Conservation (phyloP, 1,140 invertebrate genomes). For the Drosophila punjabiensis region DNA sequence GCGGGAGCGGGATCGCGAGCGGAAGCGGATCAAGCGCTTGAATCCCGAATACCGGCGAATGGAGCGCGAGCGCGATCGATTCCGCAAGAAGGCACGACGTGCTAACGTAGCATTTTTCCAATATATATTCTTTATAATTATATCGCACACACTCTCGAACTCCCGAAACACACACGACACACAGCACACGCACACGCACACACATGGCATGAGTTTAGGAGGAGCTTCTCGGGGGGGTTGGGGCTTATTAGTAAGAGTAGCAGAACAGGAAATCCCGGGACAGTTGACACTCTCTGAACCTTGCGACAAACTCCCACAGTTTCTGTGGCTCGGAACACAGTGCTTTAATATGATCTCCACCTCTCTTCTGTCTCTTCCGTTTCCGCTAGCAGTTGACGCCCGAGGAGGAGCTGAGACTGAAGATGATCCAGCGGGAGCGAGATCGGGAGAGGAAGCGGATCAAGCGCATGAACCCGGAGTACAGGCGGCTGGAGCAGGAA, state of each 20-base stretch:
- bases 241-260: slow-evolving; percentile 4
- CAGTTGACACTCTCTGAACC: slow-evolving; percentile 48
- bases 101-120: slow-evolving; percentile 84
- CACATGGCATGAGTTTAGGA: slow-evolving; percentile 37
- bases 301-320: slow-evolving; percentile 52
- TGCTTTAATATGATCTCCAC: slow-evolving; percentile 77
- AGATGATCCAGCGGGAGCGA: slow-evolving; percentile 80
- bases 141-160: slow-evolving; percentile 30
- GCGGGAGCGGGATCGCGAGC: slow-evolving; percentile 75
- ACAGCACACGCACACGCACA: slow-evolving; percentile 14
- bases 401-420: slow-evolving; percentile 75
- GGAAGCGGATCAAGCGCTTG: slow-evolving; percentile 77
- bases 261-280: slow-evolving; percentile 19
- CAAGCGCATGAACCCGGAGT: slow-evolving; percentile 81
- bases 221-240: slow-evolving; percentile 7
- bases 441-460: slow-evolving; percentile 80
- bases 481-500: slow-evolving; percentile 77
- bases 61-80: slow-evolving; percentile 76
- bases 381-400: slow-evolving; percentile 72
- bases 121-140: slow-evolving; percentile 73
- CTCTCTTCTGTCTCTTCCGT: slow-evolving; percentile 10
- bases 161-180: slow-evolving; percentile 36
- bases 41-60: slow-evolving; percentile 78
- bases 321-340: slow-evolving; percentile 35
- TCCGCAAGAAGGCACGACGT: slow-evolving; percentile 81